Percentiles rank a stretch among this genome's conserved stretches.
phyloP scores from a whole-genome alignment of 2,113 vertebrate genomes.

The Paratilapia polleni region DNA sequence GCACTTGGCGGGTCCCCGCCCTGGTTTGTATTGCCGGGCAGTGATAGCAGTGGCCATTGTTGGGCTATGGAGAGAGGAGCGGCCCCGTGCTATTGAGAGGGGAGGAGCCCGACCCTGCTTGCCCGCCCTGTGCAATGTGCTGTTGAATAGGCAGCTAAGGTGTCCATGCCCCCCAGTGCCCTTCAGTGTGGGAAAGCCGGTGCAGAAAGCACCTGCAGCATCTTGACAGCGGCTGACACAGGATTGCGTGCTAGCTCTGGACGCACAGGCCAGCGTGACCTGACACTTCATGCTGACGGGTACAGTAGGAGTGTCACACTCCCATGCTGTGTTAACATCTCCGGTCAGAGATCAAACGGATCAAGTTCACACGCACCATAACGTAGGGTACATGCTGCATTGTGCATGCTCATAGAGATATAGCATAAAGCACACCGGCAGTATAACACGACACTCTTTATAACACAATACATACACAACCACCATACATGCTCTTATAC shows the following conservation, averaged over 20 bases:
- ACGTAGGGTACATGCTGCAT: conserved; percentile 13
- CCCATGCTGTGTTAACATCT: conserved; percentile 52
- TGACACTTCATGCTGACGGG: conserved; percentile 51
- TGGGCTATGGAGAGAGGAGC: conserved; percentile 67
- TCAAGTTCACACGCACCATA: conserved; percentile 50
- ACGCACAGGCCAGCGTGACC: conserved; percentile 43
- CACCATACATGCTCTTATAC: conserved; percentile 44
- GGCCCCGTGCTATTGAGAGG: conserved; percentile 74
- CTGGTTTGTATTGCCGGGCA: conserved; percentile 79
- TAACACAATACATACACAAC: conserved; percentile 42
- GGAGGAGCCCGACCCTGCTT: conserved; percentile 57
- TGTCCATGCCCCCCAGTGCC: conserved; percentile 79
- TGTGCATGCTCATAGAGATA: conserved; percentile 30
- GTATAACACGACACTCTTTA: conserved; percentile 27
- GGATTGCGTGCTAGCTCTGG: conserved; percentile 71
- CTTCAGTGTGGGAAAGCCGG: conserved; percentile 78
- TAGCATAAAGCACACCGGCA: conserved; percentile 14
- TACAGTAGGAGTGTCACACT: conserved; percentile 54
- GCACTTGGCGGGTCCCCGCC: conserved; percentile 70
- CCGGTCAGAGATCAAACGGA: conserved; percentile 56
- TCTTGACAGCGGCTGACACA: conserved; percentile 62
- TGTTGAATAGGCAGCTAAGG: conserved; percentile 79
- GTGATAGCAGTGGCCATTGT: conserved; percentile 79
- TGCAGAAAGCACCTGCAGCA: conserved; percentile 75
- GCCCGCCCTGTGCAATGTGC: conserved; percentile 64